Evolutionary conservation across 1,140 invertebrate species (phyloP), one percentile per base, ranked within the genome.

Genomic region (Temnothorax nylanderi): DNA sequence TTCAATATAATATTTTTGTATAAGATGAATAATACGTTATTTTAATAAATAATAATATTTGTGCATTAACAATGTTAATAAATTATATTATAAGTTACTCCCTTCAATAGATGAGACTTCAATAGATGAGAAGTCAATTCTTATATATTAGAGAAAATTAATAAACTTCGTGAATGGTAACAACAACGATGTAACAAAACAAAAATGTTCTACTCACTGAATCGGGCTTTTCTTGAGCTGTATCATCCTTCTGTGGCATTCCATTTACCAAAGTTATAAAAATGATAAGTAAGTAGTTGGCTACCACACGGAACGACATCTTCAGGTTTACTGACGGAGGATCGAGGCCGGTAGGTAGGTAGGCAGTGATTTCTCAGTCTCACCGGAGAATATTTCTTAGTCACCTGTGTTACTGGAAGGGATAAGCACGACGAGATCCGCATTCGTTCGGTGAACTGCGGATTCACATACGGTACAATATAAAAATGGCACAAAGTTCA

Each of bases 271-370:
- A 62, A 65, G 82, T 32, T 60, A 88, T 3, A 16, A 81, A 89
- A 88, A 87, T 84, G 47, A 91, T 78, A 54, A 89, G 56, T 26
- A 91, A 74, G 51, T 88, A 67, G 16, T 90, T 75, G 76, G 85
- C 80, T 62, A 92, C 91, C 78, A 90, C 76, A 85, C 88, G 58
- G 69, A 75, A 90, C 93, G 93, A 91, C 94, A 94, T 94, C 93
- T 93, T 94, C 89, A 78, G 72, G 56, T 90, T 91, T 89, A 94
- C 93, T 94, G 89, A 58, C 16, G 10, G 37, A 62, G 21, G n/a
- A 67, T 47, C n/a, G 62, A 54, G 74, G 1, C 34, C 16, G 51
- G 21, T 47, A 67, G 7, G 37, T 58, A 84, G 41, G 69, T 72
- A 85, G 21, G 49, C 26, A 77, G 41, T 64, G 80, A 51, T 88